Conservation (phyloP, 1,140 invertebrate genomes). For the Drosophila arawakana region DNA sequence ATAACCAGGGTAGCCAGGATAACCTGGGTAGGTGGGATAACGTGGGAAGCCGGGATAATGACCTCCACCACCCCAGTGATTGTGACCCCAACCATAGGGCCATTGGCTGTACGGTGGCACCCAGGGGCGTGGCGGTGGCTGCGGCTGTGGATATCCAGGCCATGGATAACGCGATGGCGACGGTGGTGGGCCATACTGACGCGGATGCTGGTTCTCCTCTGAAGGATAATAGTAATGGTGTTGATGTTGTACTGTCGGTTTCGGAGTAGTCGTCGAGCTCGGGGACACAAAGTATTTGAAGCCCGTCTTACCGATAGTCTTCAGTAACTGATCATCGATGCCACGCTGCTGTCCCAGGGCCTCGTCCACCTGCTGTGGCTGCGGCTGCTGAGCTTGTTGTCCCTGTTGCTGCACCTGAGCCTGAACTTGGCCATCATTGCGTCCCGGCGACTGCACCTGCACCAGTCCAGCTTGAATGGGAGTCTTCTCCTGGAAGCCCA, state of each 20-base stretch:
- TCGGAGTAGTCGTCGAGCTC: constrained; percentile 51
- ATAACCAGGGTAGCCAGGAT: constrained; percentile 38
- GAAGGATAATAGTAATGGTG: constrained; percentile 76
- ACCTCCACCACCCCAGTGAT: constrained; percentile 20
- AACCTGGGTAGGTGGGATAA: constrained; percentile 37
- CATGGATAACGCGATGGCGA: constrained; percentile 44
- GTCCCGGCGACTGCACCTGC: constrained; percentile 38
- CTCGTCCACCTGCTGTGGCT: constrained; percentile 49
- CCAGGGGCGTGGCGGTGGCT: constrained; percentile 36
- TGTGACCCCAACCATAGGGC: constrained; percentile 41
- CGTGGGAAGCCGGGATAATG: constrained; percentile 36
- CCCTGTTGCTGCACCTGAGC: constrained; percentile 21
- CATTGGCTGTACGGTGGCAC: constrained; percentile 51
- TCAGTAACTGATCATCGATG: constrained; percentile 60
- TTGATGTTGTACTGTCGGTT: constrained; percentile 66
- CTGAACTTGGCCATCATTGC: constrained; percentile 39
- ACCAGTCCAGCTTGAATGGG: constrained; percentile 53
- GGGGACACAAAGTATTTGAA: constrained; percentile 63
- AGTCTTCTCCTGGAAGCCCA: constrained; percentile 65
- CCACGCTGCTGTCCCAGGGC: constrained; percentile 38
- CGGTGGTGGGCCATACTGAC: constrained; percentile 47
- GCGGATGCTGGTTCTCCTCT: constrained; percentile 65
- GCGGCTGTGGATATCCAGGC: constrained; percentile 38
- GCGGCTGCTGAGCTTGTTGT: background rate
- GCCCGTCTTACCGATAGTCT: constrained; percentile 74